Evolutionary conservation across 2,888 invertebrate species (phyloP), one percentile per base, ranked within the genome.

Genomic region (Patella depressa): DNA sequence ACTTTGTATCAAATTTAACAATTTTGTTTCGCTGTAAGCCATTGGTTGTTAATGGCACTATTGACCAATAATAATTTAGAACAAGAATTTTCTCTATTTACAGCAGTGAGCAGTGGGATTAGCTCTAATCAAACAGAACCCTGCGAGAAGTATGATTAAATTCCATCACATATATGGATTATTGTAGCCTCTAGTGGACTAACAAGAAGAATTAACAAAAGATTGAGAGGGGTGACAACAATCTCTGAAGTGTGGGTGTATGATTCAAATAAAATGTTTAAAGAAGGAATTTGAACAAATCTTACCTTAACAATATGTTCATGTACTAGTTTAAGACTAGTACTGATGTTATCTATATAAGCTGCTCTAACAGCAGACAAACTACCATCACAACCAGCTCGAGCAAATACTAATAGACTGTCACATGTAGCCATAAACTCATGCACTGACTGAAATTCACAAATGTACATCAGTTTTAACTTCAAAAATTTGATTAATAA

Each of bases 221-320:
- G 53, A 71, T 53, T 29, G 3, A 72, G 11, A 72, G 72, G 17
- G 19, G 55, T 29, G 59, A n/a, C 7, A 53, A 9, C 29, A 57
- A 71, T 45, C 45, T 45, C 45, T 45, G 45, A 45, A 45, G 0
- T 45, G 45, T 7, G 45, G 45, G 45, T 45, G 45, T 45, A 9
- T 45, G 45, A 45, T 45, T 45, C 7, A 45, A 45, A 45, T 45
- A 45, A 45, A 45, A 4, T 45, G 9, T 45, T 45, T 45, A 9
- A 45, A 45, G 45, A 9, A 29, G 45, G 53, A 71, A 71, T 71
- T 9, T 17, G 9, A 71, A 14, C 70, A 55, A n/a, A 53, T 34
- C 79, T 74, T 80, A 90, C 89, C 83, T 88, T 88, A n/a, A 84
- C 82, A 19, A 89, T 81, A 69, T 87, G 86, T 19, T 85, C 82